A percentile compares a stretch with the other conserved stretches of the same genome.
Conservation (phyloP, 2,888 invertebrate species). For the Lasioglossum lativentre region DNA sequence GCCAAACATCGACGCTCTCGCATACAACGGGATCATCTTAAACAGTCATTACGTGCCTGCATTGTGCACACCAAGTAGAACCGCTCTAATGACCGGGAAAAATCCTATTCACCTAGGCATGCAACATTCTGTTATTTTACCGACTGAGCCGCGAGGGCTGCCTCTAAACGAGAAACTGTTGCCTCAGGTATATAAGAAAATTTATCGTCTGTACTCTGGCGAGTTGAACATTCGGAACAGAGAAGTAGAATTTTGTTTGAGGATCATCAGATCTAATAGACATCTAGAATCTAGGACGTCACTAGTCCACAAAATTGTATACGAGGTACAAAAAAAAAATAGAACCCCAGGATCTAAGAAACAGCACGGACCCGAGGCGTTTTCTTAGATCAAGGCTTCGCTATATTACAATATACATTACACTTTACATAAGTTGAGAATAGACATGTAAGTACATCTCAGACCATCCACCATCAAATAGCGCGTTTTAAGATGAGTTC, state of each 20-base stretch:
- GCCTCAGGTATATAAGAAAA: conserved; percentile 86
- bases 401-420: too few species aligned
- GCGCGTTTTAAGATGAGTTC: too few species aligned
- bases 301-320: neutral
- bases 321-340: too few species aligned
- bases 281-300: neutral
- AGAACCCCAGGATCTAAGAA: too few species aligned
- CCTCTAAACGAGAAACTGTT: conserved; percentile 89
- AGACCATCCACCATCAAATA: too few species aligned
- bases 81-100: conserved; percentile 93
- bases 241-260: too few species aligned
- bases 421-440: too few species aligned
- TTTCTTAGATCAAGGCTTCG: too few species aligned
- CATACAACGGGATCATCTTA: conserved; percentile 93
- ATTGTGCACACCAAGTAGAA: conserved; percentile 93
- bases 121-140: conserved; percentile 89
- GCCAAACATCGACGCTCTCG: conserved; percentile 94
- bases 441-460: too few species aligned
- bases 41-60: conserved; percentile 95
- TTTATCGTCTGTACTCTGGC: neutral
- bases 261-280: too few species aligned
- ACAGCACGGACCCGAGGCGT: too few species aligned
- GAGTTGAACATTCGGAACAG: too few species aligned
- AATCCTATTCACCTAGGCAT: conserved; percentile 93
- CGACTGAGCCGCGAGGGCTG: conserved; percentile 90